A percentile compares a stretch with the other conserved stretches of the same genome.
Evolutionary conservation across 1,140 invertebrate species (phyloP).

Genomic region (Anthonomus grandis): DNA sequence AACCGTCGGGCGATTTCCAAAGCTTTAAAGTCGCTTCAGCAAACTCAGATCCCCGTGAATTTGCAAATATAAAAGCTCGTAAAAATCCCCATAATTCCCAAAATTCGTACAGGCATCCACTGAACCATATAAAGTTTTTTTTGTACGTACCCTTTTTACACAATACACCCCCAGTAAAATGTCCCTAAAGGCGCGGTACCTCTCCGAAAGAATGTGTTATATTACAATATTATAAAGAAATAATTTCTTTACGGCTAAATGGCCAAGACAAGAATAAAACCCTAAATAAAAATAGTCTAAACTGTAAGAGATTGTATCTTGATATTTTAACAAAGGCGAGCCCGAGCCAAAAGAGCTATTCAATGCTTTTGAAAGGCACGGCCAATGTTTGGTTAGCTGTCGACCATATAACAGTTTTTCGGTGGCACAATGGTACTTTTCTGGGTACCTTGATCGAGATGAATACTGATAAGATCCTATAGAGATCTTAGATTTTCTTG

Average conservation of each 20-base stretch:
- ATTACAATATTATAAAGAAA: conserved; percentile 47
- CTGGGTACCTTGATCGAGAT: conserved; percentile 34
- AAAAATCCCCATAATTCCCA: conserved; percentile 34
- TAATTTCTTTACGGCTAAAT: conserved; percentile 47
- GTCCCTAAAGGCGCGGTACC: neutral
- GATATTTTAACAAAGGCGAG: conserved; percentile 38
- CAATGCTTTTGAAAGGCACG: conserved; percentile 40
- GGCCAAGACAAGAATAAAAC: conserved; percentile 37
- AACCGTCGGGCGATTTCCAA: conserved; percentile 26
- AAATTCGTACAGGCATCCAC: conserved; percentile 30
- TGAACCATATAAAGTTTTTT: conserved; percentile 19
- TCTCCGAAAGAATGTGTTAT: conserved; percentile 35
- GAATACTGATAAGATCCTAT: conserved; percentile 42
- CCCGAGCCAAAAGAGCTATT: conserved; percentile 44
- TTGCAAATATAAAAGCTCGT: conserved; percentile 39
- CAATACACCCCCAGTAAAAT: conserved; percentile 10
- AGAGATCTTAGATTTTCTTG: conserved; percentile 30
- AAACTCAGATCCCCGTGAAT: conserved; percentile 35
- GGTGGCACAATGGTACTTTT: conserved; percentile 37
- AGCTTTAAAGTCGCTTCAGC: conserved; percentile 28
- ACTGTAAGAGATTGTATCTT: conserved; percentile 45
- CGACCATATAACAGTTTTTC: conserved; percentile 35
- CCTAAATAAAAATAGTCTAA: conserved; percentile 39
- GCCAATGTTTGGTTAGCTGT: conserved; percentile 47
- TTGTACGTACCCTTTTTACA: conserved; percentile 33